Conservation (phyloP, 2,797 vertebrate genomes). For the Ctenochaetus hawaiiensis region DNA sequence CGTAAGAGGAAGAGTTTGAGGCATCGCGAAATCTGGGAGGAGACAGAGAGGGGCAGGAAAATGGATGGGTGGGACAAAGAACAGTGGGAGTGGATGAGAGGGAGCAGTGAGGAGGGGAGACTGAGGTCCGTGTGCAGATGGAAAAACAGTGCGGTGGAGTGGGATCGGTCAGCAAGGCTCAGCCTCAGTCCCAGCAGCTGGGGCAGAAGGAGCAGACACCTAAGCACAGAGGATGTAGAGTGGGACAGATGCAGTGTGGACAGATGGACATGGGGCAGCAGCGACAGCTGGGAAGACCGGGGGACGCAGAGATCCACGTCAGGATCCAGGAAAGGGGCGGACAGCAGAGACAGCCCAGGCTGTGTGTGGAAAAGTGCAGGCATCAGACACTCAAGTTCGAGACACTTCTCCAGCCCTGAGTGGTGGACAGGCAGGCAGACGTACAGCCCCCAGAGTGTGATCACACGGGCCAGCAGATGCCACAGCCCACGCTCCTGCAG, state of each 20-base stretch:
- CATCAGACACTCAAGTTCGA: conserved; percentile 54
- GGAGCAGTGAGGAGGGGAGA: conserved; percentile 39
- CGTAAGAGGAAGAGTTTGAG: conserved; percentile 82
- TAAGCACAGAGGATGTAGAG: conserved; percentile 70
- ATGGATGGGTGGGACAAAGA: conserved; percentile 66
- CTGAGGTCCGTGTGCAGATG: conserved; percentile 49
- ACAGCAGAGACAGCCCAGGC: conserved; percentile 69
- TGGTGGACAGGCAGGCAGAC: conserved; percentile 72
- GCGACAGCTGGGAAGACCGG: conserved; percentile 78
- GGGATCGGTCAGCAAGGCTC: conserved; percentile 63
- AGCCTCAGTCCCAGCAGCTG: conserved; percentile 70
- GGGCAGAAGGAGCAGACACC: conserved; percentile 54
- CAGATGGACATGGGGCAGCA: conserved; percentile 81
- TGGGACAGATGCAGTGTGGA: conserved; percentile 76
- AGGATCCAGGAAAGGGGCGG: conserved; percentile 59
- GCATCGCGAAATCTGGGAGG: conserved; percentile 60
- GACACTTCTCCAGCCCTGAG: conserved; percentile 70
- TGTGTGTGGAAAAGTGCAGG: conserved; percentile 47
- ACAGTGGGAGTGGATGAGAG: conserved; percentile 75
- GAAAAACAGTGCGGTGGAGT: conserved; percentile 59
- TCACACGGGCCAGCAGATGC: conserved; percentile 51
- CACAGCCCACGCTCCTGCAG: conserved; percentile 79
- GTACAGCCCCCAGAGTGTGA: conserved; percentile 55
- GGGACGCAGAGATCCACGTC: conserved; percentile 57
- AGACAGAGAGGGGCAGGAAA: conserved; percentile 54